A percentile compares a stretch with the other conserved stretches of the same genome.
phyloP scores from a whole-genome alignment of 2,797 vertebrate species.

The Channallabes apus region DNA sequence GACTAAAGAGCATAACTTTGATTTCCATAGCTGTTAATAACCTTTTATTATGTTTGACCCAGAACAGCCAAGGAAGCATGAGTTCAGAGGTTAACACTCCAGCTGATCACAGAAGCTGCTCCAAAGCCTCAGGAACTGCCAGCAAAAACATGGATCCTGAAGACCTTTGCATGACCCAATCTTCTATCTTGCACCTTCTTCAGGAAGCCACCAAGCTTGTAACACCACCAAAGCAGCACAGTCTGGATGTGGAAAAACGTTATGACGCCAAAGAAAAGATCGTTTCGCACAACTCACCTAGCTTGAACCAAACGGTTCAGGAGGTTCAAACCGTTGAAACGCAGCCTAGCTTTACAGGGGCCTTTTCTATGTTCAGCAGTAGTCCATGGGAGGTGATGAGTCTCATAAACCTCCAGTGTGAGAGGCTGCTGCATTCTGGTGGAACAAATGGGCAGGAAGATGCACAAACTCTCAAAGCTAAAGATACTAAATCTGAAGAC shows the following conservation, averaged over 20 bases:
- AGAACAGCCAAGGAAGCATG: slow-evolving; percentile 60
- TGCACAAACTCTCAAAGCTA: neutral
- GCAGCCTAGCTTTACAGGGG: slow-evolving; percentile 25
- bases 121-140: slow-evolving; percentile 38
- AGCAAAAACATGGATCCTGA: slow-evolving; percentile 53
- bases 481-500: neutral
- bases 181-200: slow-evolving; percentile 72
- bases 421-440: slow-evolving; percentile 62
- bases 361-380: slow-evolving; percentile 42
- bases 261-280: neutral
- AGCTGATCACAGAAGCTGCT: slow-evolving; percentile 50
- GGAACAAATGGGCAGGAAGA: slow-evolving; percentile 34
- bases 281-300: slow-evolving; percentile 18
- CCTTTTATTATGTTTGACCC: slow-evolving; percentile 6
- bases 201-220: slow-evolving; percentile 76
- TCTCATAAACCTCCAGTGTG: slow-evolving; percentile 78
- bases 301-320: slow-evolving; percentile 32
- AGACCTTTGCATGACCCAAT: slow-evolving; percentile 55
- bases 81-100: slow-evolving; percentile 54
- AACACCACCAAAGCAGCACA: slow-evolving; percentile 54
- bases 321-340: slow-evolving; percentile 36
- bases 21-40: neutral
- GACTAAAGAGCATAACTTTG: neutral
- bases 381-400: slow-evolving; percentile 74
- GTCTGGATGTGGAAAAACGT: slow-evolving; percentile 38